Evolutionary conservation across 2,888 invertebrate species (phyloP), one percentile per base, ranked within the genome.

Genomic region (Amblyjoppa proteus): DNA sequence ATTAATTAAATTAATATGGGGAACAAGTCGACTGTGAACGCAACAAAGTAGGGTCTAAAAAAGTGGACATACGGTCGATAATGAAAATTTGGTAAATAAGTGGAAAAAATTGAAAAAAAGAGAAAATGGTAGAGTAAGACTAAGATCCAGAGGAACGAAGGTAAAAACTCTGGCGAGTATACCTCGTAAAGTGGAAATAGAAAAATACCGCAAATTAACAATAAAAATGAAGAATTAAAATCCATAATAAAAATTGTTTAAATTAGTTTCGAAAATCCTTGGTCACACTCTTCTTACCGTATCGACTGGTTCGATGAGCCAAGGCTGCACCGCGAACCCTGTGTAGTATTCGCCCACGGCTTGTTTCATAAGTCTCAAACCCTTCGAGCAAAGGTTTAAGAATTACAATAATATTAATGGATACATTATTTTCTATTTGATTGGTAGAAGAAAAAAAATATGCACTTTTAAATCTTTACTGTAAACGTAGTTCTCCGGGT

Each of bases 271-370:
- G 25, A 58, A 7, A 28, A n/a, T 25, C 7, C 20, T 58, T 11
- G 25, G 20, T 11, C n/a, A 20, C 66, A 11, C 11, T 9, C 11
- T 41, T 11, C 70, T 87, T 89, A 93, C 93, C 88, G 13, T 87
- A 69, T 92, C 89, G 3, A 92, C 61, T 0, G 92, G 90, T n/a
- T 87, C 66, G 5, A 92, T 5, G 1, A 93, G 89, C 93, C 93
- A 93, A 0, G 93, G 90, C 73, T 92, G 92, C 4, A 92, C 90
- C 1, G 90, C 92, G 66, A 93, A 93, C 0, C 89, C 83, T 0
- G 88, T 71, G 38, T 91, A 92, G 76, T 88, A 92, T 5, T 87
- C 81, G 5, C 89, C 90, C 2, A 90, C 76, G 0, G 80, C 9
- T 13, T 91, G 49, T 61, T 82, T 90, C 93, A 93, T 93, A 0